phyloP scores from a whole-genome alignment of 2,888 invertebrate genomes.

The Chrysomela aeneicollis region DNA sequence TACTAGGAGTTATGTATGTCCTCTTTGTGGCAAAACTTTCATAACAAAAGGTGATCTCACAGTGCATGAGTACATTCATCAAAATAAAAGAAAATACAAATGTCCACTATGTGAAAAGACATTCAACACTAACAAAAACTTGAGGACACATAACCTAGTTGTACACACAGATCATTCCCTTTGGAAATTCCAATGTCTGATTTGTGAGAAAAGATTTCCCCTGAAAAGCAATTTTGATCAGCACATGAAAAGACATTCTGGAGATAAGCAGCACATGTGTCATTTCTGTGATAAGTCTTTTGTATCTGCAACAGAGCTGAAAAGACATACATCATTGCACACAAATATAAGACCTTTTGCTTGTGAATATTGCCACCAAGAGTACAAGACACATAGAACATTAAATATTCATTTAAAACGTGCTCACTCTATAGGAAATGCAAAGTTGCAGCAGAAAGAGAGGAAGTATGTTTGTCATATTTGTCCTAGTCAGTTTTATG shows the following conservation, averaged over 20 bases:
- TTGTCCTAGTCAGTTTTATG: slow-evolving; percentile 57
- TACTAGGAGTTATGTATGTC: slow-evolving; percentile 49
- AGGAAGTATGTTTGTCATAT: slow-evolving; percentile 51
- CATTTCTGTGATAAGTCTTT: slow-evolving; percentile 50
- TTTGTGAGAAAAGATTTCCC: slow-evolving; percentile 49
- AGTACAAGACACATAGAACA: slow-evolving; percentile 52
- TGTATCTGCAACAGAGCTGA: slow-evolving; percentile 47
- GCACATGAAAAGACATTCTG: slow-evolving; percentile 48
- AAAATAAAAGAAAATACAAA: slow-evolving; percentile 49
- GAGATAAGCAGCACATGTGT: slow-evolving; percentile 48
- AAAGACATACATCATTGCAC: slow-evolving; percentile 48
- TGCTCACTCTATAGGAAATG: slow-evolving; percentile 59
- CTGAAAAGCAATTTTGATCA: slow-evolving; percentile 50
- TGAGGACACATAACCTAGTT: slow-evolving; percentile 49
- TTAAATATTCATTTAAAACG: slow-evolving; percentile 63
- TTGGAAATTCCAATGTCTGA: slow-evolving; percentile 50
- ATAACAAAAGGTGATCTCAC: slow-evolving; percentile 52
- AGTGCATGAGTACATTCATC: slow-evolving; percentile 52
- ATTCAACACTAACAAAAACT: slow-evolving; percentile 51
- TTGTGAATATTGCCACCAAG: slow-evolving; percentile 64
- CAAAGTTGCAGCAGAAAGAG: slow-evolving; percentile 52
- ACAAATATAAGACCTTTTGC: slow-evolving; percentile 47
- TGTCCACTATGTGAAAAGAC: slow-evolving; percentile 50
- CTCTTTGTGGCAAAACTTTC: slow-evolving; percentile 59
- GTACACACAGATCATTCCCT: slow-evolving; percentile 51